Conservation (phyloP, 2,113 vertebrate species). For the Potamarius usumacintae region DNA sequence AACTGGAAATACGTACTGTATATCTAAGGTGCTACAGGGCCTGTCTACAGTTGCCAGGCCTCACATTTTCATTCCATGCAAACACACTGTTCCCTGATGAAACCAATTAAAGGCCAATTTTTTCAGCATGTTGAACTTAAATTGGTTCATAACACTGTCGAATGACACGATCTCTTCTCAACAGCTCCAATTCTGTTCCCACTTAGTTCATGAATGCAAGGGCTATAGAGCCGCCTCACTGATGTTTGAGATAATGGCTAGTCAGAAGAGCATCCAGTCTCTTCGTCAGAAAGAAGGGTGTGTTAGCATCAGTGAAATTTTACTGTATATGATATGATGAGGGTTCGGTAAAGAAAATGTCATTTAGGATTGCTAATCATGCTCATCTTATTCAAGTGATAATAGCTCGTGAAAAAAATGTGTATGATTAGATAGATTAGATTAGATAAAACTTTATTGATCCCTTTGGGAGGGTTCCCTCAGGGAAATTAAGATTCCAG, state of each 20-base stretch:
- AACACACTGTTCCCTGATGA: slow-evolving; percentile 1
- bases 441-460: too few species aligned
- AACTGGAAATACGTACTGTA: not conserved
- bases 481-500: too few species aligned
- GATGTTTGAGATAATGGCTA: not conserved
- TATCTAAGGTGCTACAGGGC: not conserved
- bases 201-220: not conserved
- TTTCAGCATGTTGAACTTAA: slow-evolving; percentile 20
- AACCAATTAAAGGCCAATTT: slow-evolving; percentile 1
- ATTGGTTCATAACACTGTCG: slow-evolving; percentile 17
- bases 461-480: too few species aligned
- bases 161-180: not conserved
- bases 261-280: not conserved
- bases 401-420: not conserved
- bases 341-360: not conserved
- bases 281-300: not conserved
- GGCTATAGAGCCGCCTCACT: not conserved
- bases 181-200: slow-evolving; percentile 1
- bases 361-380: not conserved
- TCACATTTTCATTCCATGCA: not conserved
- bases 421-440: not conserved
- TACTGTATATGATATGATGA: not conserved
- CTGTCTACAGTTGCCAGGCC: not conserved
- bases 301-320: not conserved
- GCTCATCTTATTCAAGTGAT: not conserved